Base-by-base conservation (phyloP, 1,140 invertebrate species). In the Asobara japonica region DNA sequence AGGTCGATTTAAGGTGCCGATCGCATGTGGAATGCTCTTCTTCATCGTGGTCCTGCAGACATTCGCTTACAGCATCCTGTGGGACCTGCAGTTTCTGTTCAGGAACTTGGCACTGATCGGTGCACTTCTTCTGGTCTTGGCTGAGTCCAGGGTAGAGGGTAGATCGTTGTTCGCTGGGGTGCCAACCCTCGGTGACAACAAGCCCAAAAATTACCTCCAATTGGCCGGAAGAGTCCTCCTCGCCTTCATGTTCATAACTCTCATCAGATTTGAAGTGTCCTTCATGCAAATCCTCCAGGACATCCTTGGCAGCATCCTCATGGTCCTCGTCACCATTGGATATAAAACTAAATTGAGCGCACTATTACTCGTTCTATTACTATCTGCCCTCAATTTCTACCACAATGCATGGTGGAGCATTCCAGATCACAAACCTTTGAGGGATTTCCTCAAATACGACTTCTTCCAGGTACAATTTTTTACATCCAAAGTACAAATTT, bases 391-490 rank as follows among this genome's bases (percentile, higher is more conserved):
- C 70, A 99, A 99, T 87, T 91, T 99, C 77, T 99, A 98, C 85
- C 95, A 98, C 84, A 99, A 99, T 86, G 95, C 96, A 48, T 99
- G 96, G 95, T 99, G 98, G 98, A 92, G 91, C 71, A 94, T 99
- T 83, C 97, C 97, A 2, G 90, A 94, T 6, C 95, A 98, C 86
- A 97, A 96, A 82, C 96, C 97, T 16, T 93, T 99, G 76, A 91
- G 98, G 84, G 98, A 99, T 88, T 99, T 99, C 89, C 92, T 99
- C 51, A 99, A 99, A 91, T 99, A 99, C 83, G 98, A 99, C 88
- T 99, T 99, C 90, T 99, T 99, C 93, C 95, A 97, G 92, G 95
- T 96, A n/a, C n/a, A 88, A 88, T 79, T 73, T 48, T 33, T 11
- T 69, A 61, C 56, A 62, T 22, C 36, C 41, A 18, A 16, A 33